phyloP scores from a whole-genome alignment of 1,140 invertebrate species.

The Pachyrhynchus sulphureomaculatus region DNA sequence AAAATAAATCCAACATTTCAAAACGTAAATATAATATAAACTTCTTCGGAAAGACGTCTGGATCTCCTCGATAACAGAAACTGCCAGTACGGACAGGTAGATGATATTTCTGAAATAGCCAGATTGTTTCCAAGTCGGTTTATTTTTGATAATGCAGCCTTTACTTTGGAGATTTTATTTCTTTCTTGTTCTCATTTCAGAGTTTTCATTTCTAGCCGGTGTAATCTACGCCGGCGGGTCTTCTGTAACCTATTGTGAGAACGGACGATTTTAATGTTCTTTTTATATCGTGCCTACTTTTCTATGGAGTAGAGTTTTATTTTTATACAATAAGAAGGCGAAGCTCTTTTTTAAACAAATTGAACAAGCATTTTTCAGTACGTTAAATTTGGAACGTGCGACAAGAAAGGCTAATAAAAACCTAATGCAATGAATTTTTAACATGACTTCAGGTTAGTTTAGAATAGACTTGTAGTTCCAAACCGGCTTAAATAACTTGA shows the following conservation, averaged over 20 bases:
- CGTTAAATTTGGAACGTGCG: too few species aligned
- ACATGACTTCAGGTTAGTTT: too few species aligned
- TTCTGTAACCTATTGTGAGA: background rate
- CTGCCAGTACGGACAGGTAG: slow-evolving; percentile 19
- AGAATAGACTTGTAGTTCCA: too few species aligned
- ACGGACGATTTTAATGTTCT: background rate
- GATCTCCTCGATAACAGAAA: slow-evolving; percentile 27
- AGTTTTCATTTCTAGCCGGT: slow-evolving; percentile 5
- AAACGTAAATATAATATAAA: slow-evolving; percentile 30
- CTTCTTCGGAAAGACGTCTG: slow-evolving; percentile 11
- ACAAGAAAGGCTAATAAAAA: too few species aligned
- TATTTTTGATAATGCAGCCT: slow-evolving; percentile 23
- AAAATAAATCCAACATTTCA: slow-evolving; percentile 27
- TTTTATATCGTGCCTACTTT: background rate
- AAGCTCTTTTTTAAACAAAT: too few species aligned
- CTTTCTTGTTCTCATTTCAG: slow-evolving; percentile 7
- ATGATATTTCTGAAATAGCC: slow-evolving; percentile 21
- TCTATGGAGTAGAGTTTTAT: too few species aligned
- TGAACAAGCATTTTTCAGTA: too few species aligned
- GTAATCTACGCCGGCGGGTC: slow-evolving; percentile 5
- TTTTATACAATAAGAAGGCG: too few species aligned
- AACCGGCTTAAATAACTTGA: too few species aligned
- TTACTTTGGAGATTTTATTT: slow-evolving; percentile 10
- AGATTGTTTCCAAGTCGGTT: slow-evolving; percentile 17
- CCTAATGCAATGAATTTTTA: too few species aligned